Evolutionary conservation across 2,797 vertebrate genomes (phyloP), one percentile per base, ranked within the genome.

Genomic region (Danio kyathit): DNA sequence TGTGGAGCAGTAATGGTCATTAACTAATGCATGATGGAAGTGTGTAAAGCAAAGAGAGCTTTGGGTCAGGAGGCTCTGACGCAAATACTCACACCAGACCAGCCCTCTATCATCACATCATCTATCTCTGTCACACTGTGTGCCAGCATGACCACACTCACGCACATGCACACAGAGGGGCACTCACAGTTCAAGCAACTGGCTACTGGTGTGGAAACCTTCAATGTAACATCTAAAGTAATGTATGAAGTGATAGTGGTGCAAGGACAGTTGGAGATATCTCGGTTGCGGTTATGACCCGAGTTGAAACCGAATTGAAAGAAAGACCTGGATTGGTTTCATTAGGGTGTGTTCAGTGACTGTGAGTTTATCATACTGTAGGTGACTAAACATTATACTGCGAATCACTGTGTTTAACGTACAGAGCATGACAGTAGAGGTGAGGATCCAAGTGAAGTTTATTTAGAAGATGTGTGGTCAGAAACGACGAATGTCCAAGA

Each of bases 1-100:
- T 84, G 84, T 88, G 80, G 76, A 78, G 59, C 38, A n/a, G 54
- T 57, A 60, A 75, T 57, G 79, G 44, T 81, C 51, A 76, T 72
- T 51, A 61, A 73, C 43, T 76, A 67, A 80, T 56, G 52, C 43
- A 73, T 54, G 63, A 16, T 73, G 71, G 10, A 56, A 17, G 16
- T 72, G 64, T 38, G 61, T 71, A 13, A 61, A 73, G 77, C 66
- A 21, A 60, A 65, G 41, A 56, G 49, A 66, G 63, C 51, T 76
- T 7, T 44, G 61, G 57, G 63, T 85, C 74, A 65, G 69, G 80
- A 64, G 76, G 43, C 57, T 57, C 43, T 60, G 64, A 70, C 2
- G 57, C 21, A 80, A 70, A 76, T 46, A 76, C 43, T 63, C 56
- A 64, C 21, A 59, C 66, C 29, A 65, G 71, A 48, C 14, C 75